Percentiles rank a stretch among this genome's conserved stretches.
phyloP scores from a whole-genome alignment of 1,140 invertebrate species.

The Drosophila sp. region DNA sequence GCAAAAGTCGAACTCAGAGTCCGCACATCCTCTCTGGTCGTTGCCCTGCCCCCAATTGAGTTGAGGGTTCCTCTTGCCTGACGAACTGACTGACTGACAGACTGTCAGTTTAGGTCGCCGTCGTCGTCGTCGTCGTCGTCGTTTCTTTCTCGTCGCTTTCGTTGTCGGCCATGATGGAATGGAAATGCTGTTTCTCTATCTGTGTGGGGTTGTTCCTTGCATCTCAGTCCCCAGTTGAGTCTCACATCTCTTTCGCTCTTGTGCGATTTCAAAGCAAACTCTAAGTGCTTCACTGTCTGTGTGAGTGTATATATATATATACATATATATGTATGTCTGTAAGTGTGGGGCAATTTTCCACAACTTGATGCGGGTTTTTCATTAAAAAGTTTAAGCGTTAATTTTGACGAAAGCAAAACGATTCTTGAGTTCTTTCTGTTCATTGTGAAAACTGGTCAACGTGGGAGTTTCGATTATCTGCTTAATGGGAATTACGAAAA shows the following conservation, averaged over 20 bases:
- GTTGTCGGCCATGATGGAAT: slow-evolving; percentile 77
- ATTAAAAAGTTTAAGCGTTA: slow-evolving; percentile 78
- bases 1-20: slow-evolving; percentile 45
- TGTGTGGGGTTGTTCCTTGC: slow-evolving; percentile 33
- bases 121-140: too few relatives aligned
- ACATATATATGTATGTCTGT: slow-evolving; percentile 15
- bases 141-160: slow-evolving; percentile 6
- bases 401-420: slow-evolving; percentile 75
- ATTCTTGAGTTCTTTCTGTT: slow-evolving; percentile 47
- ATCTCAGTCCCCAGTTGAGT: slow-evolving; percentile 27
- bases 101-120: slow-evolving; percentile 45
- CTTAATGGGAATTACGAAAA: slow-evolving; percentile 24
- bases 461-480: slow-evolving; percentile 58
- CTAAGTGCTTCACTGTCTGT: slow-evolving; percentile 41
- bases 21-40: slow-evolving; percentile 59
- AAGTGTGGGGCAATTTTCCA: slow-evolving; percentile 42
- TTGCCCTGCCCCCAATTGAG: slow-evolving; percentile 58
- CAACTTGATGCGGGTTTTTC: slow-evolving; percentile 70
- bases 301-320: slow-evolving; percentile 6
- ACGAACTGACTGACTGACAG: slow-evolving; percentile 60
- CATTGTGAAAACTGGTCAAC: slow-evolving; percentile 41
- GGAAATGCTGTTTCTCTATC: slow-evolving; percentile 43
- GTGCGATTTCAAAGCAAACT: slow-evolving; percentile 9
- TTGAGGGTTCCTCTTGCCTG: slow-evolving; percentile 47
- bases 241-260: slow-evolving; percentile 44